Evolutionary conservation across 2,113 vertebrate species (phyloP).

Genomic region (Tragelaphus scriptus): DNA sequence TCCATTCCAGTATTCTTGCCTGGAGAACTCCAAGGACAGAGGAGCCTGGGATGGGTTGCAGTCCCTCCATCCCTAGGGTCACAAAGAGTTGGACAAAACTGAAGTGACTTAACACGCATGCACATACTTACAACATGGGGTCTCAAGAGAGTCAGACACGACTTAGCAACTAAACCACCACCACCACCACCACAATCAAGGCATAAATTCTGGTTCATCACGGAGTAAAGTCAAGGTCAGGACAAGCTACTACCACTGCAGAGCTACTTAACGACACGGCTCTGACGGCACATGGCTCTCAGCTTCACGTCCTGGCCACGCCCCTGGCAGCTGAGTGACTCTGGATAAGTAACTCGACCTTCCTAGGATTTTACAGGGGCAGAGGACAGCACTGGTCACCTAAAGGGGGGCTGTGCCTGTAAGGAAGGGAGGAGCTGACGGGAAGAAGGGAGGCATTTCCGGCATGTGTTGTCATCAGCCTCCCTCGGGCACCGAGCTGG

Average conservation of each 20-base stretch:
- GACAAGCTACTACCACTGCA: fast-evolving
- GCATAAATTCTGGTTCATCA: fast-evolving
- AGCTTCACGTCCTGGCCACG: fast-evolving
- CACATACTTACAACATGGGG: neutral
- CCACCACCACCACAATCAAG: too few species aligned
- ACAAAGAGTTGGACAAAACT: neutral
- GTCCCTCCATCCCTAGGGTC: neutral
- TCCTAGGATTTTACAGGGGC: neutral
- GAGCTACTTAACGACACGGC: fast-evolving
- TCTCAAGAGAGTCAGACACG: neutral
- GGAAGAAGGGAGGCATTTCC: fast-evolving
- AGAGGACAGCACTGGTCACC: fast-evolving
- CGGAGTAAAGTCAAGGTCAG: fast-evolving
- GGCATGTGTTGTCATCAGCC: fast-evolving
- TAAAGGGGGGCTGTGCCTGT: fast-evolving
- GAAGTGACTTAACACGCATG: fast-evolving
- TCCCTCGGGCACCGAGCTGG: fast-evolving
- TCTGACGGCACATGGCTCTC: fast-evolving
- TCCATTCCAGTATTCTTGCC: neutral
- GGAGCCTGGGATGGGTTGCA: neutral
- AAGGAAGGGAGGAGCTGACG: fast-evolving
- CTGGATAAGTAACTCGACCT: neutral
- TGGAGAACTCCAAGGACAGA: neutral
- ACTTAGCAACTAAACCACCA: neutral
- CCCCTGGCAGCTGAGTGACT: neutral